Conservation (phyloP, 2,797 vertebrate genomes). For the Myioborus melanocephalus region DNA sequence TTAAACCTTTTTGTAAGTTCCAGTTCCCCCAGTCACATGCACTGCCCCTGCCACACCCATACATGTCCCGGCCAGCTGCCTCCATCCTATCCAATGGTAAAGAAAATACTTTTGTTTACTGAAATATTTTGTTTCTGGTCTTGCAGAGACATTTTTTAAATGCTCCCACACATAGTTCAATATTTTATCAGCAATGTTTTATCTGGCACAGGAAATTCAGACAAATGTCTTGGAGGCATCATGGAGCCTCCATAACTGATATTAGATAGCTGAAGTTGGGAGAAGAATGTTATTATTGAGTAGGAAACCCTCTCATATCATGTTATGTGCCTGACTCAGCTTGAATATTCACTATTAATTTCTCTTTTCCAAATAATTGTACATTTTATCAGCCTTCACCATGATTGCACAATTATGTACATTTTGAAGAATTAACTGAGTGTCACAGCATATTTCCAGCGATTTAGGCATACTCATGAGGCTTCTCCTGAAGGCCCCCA, state of each 20-base stretch:
- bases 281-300: background rate
- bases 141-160: background rate
- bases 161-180: background rate
- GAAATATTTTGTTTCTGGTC: background rate
- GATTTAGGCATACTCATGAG: background rate
- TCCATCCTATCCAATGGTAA: background rate
- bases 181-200: background rate
- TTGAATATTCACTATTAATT: background rate
- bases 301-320: background rate
- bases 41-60: background rate
- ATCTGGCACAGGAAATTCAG: background rate
- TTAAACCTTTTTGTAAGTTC: background rate
- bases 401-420: background rate
- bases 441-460: background rate
- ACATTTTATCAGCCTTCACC: background rate
- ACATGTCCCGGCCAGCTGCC: background rate
- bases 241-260: background rate
- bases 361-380: background rate
- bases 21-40: background rate
- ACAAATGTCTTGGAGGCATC: background rate
- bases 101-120: background rate
- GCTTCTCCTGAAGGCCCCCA: background rate
- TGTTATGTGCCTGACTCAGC: background rate
- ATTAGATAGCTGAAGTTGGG: background rate
- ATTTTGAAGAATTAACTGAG: background rate